Percentiles rank a stretch among this genome's conserved stretches.
Evolutionary conservation across 2,888 invertebrate genomes (phyloP).

Genomic region (Zele albiditarsus): DNA sequence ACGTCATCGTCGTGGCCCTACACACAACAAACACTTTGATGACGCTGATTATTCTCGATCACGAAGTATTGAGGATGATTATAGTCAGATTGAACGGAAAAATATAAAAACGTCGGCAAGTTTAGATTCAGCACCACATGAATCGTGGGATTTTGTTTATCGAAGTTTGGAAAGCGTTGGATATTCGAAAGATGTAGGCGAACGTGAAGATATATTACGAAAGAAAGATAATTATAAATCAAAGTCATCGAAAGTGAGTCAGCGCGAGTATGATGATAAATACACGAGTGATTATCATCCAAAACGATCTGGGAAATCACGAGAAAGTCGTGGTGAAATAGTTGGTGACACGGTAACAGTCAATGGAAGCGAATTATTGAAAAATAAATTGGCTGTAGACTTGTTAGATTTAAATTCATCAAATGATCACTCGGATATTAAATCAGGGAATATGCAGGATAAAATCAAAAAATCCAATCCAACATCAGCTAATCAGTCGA

Average conservation of each 20-base stretch:
- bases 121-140: slow-evolving; percentile 72
- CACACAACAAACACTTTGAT: not conserved
- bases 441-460: slow-evolving; percentile 38
- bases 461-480: slow-evolving; percentile 52
- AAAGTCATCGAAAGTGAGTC: slow-evolving; percentile 52
- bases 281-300: slow-evolving; percentile 32
- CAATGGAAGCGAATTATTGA: not conserved
- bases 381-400: slow-evolving; percentile 39
- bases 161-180: slow-evolving; percentile 84
- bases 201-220: slow-evolving; percentile 79
- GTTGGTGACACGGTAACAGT: not conserved
- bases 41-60: slow-evolving; percentile 37
- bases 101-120: slow-evolving; percentile 53
- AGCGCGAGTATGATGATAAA: slow-evolving; percentile 19
- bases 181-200: slow-evolving; percentile 79
- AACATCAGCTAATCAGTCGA: slow-evolving; percentile 17
- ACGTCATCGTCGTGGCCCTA: slow-evolving; percentile 45
- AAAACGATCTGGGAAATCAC: slow-evolving; percentile 32
- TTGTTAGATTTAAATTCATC: slow-evolving; percentile 20
- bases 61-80: slow-evolving; percentile 47
- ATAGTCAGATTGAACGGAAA: slow-evolving; percentile 38
- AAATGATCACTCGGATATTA: slow-evolving; percentile 26
- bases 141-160: slow-evolving; percentile 88
- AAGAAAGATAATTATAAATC: slow-evolving; percentile 51
- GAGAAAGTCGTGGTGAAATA: slow-evolving; percentile 5